Base-by-base conservation (phyloP, 2,888 invertebrate genomes). In the Volucella bombylans region DNA sequence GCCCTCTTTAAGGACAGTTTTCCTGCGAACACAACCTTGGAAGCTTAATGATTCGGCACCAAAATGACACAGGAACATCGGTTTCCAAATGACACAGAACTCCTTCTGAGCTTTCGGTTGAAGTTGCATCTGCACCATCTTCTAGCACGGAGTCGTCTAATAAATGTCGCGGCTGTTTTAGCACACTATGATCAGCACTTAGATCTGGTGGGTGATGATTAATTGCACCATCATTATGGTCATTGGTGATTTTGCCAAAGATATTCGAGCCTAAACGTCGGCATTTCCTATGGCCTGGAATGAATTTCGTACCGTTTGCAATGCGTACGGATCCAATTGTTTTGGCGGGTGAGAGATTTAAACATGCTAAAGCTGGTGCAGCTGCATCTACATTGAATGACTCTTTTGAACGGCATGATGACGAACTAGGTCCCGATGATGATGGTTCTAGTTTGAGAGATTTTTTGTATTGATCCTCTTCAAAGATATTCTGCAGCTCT, bases 381-480 rank as follows among this genome's bases (percentile, higher is more conserved):
- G 90, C 88, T 4, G 88, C 89, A 73, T 92, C 92, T 39, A 91
- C 90, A 87, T 91, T 91, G 72, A 92, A 91, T 0, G 94, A 94
- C 88, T 94, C 94, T 71, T 94, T 94, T n/a, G 94, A 94, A 88
- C 94, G 94, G 89, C 93, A 93, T 55, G 92, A 93, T 14, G 93
- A 93, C 62, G 95, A 95, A 88, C 95, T 95, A 55, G 95, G 94
- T 0, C 94, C 93, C 8, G 96, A 95, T 14, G 91, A 90, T 54
- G 96, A 95, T 0, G 97, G 97, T 91, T 97, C 97, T 85, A 98
- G 91, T 91, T 95, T 96, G 86, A 96, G 92, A 4, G 97, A 98
- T 88, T 97, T 93, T 91, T 98, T 98, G 92, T 96, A 98, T 91
- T 98, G 97, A 91, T 98, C 98, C 90, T 98, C 98, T 92, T 98